Evolutionary conservation across 1,140 invertebrate genomes (phyloP).

Genomic region (Drosophila neocordata): DNA sequence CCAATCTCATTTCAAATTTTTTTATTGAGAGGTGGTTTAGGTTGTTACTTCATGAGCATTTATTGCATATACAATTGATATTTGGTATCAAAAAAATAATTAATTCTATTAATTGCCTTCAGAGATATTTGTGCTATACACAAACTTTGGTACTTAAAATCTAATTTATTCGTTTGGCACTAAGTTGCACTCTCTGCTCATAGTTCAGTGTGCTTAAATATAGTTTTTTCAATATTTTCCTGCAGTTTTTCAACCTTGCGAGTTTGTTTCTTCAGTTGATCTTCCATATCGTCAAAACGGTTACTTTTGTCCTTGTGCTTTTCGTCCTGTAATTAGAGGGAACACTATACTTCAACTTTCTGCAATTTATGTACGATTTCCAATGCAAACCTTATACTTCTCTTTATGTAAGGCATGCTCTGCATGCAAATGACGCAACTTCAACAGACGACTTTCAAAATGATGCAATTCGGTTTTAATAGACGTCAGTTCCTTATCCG

Average conservation of each 20-base stretch:
- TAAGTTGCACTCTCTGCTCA: constrained; percentile 1
- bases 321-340: constrained; percentile 83
- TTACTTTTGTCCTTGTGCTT: constrained; percentile 86
- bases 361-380: neutral
- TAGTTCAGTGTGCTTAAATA: constrained; percentile 90
- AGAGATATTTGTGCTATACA: constrained; percentile 38
- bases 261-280: constrained; percentile 91
- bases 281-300: constrained; percentile 86
- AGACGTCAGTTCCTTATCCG: constrained; percentile 90
- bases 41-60: constrained; percentile 44
- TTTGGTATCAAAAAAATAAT: constrained; percentile 67
- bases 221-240: constrained; percentile 90
- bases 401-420: constrained; percentile 88
- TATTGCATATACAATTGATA: constrained; percentile 44
- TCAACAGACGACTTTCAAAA: constrained; percentile 93
- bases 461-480: constrained; percentile 93
- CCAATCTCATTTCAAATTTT: neutral
- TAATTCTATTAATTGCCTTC: constrained; percentile 32
- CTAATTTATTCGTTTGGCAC: constrained; percentile 69
- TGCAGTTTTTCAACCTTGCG: constrained; percentile 95
- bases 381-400: constrained; percentile 84
- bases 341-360: neutral
- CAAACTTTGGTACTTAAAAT: constrained; percentile 28
- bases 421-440: constrained; percentile 91
- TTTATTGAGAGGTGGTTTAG: neutral